A percentile compares a stretch with the other conserved stretches of the same genome.
Evolutionary conservation across 2,797 vertebrate genomes (phyloP).

Genomic region (Myotis planiceps): DNA sequence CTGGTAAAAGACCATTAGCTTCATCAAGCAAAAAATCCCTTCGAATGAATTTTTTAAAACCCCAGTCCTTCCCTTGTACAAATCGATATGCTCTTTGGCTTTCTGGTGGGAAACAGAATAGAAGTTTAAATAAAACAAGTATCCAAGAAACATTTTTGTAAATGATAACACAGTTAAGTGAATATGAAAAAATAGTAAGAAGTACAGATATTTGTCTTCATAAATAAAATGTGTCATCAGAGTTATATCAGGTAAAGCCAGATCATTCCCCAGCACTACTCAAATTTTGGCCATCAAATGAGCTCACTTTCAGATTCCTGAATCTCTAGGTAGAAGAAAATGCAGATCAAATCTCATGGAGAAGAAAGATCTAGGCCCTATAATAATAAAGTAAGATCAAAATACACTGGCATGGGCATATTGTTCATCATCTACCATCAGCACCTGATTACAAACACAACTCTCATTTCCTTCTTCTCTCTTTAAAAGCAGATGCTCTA

Average conservation of each 20-base stretch:
- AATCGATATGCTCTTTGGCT: slow-evolving; percentile 99
- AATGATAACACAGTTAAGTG: slow-evolving; percentile 32
- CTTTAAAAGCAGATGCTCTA: slow-evolving; percentile 8
- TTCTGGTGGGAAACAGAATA: slow-evolving; percentile 89
- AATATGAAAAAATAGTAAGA: slow-evolving; percentile 15
- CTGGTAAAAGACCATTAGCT: slow-evolving; percentile 97
- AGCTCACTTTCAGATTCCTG: slow-evolving; percentile 21
- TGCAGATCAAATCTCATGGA: neutral
- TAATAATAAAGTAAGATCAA: slow-evolving; percentile 3
- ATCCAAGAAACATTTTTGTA: slow-evolving; percentile 46
- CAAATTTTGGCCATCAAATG: slow-evolving; percentile 43
- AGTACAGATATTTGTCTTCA: neutral
- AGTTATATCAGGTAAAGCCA: neutral
- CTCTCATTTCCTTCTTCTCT: slow-evolving; percentile 29
- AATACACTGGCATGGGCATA: neutral
- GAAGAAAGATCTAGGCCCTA: neutral
- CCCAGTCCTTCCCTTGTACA: slow-evolving; percentile 99
- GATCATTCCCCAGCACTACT: neutral
- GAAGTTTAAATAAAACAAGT: slow-evolving; percentile 62
- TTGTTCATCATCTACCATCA: neutral
- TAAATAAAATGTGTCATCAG: neutral
- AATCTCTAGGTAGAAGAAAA: slow-evolving; percentile 26
- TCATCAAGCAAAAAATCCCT: slow-evolving; percentile 99
- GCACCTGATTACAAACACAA: neutral
- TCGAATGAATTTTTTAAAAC: slow-evolving; percentile 99